A percentile compares a stretch with the other conserved stretches of the same genome.
Conservation (phyloP, 35 echinoderm and acorn worm genomes). For the Apostichopus californicus region DNA sequence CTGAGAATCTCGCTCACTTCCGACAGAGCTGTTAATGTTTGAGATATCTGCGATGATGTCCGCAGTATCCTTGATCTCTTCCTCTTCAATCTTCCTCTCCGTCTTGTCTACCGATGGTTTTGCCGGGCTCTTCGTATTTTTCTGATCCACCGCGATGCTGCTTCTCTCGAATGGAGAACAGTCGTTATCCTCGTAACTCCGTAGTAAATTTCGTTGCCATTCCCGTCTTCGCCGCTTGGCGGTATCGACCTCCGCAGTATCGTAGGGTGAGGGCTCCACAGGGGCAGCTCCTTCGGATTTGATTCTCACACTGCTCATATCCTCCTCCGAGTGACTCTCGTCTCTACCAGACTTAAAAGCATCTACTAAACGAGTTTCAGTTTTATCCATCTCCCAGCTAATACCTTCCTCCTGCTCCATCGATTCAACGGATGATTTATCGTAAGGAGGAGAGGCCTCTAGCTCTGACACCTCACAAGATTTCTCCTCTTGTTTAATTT, state of each 20-base stretch:
- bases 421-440: background rate
- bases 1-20: background rate
- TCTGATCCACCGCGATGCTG: background rate
- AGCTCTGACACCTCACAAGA: background rate
- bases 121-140: background rate
- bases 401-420: background rate
- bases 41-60: background rate
- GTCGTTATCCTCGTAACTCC: conserved; percentile 20
- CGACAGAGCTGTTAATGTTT: background rate
- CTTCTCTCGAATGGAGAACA: background rate
- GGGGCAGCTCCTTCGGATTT: background rate
- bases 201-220: conserved; percentile 20
- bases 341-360: background rate
- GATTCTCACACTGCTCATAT: background rate
- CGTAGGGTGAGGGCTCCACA: background rate
- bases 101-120: background rate
- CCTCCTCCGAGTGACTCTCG: background rate
- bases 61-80: background rate
- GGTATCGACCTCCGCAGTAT: background rate
- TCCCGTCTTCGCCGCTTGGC: conserved; percentile 6
- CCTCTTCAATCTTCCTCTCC: no score
- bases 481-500: background rate
- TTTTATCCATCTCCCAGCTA: background rate
- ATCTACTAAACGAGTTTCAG: background rate
- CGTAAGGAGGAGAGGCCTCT: background rate